These are phyloP conservation scores for Nothobranchius furzeri DNA, from an alignment of 2,113 vertebrate genomes.

Conservation along the genomic window DNA sequence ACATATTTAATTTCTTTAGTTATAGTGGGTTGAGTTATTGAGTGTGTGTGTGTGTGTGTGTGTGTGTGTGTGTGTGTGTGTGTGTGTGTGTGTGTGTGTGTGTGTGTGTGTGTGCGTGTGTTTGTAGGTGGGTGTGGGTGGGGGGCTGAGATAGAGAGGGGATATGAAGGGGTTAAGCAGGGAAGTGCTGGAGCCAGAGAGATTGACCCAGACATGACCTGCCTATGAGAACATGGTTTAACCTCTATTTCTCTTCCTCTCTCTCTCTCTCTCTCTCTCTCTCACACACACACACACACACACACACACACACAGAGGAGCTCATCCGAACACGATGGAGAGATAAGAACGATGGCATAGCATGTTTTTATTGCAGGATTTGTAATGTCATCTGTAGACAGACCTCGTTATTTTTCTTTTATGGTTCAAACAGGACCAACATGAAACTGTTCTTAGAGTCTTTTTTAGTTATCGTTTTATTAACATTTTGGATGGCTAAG, in stretches of 20 bases:
- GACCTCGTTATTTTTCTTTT: conserved; percentile 17
- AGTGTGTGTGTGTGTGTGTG: too few species aligned
- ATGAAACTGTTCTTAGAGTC: neutral
- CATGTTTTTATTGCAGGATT: conserved; percentile 43
- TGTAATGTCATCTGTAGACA: conserved; percentile 26
- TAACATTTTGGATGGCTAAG: neutral
- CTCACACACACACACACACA: conserved; percentile 34
- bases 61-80: too few species aligned
- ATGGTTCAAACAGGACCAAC: neutral
- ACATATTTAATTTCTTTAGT: neutral
- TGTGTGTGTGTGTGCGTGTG: too few species aligned
- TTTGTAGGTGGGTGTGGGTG: too few species aligned
- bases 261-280: too few species aligned
- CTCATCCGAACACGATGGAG: conserved; percentile 56
- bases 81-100: too few species aligned
- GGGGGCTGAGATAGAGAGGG: conserved; percentile 3
- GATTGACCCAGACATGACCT: conserved; percentile 77
- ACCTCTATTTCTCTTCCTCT: conserved; percentile 17
- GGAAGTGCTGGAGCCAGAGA: conserved; percentile 72
- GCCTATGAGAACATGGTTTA: conserved; percentile 68
- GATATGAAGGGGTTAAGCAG: conserved; percentile 67
- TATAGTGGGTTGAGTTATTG: too few species aligned
- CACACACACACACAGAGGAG: conserved; percentile 29
- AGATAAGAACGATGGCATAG: conserved; percentile 46
- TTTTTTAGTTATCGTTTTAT: too few species aligned